Evolutionary conservation across 2,797 vertebrate genomes (phyloP), one percentile per base, ranked within the genome.

Genomic region (Nannoperca obscura): DNA sequence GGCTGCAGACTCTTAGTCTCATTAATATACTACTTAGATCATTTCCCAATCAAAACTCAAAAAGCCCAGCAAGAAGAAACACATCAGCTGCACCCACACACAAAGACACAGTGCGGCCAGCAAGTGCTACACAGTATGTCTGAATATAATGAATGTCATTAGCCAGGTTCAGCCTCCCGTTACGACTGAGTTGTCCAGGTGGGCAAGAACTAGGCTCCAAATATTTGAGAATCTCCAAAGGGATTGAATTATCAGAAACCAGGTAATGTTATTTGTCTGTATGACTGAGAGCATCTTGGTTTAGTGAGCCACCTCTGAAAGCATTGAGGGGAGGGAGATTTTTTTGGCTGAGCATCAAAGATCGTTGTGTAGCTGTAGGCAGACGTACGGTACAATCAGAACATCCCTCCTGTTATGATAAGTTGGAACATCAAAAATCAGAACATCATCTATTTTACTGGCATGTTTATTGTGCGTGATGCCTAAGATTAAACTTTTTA

Each of bases 261-360:
- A 27, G 3, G 2, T 38, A 2, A 38, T 11, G 15, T 30, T 34
- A 76, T 27, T 1, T 71, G 9, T 60, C 36, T 52, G 7, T 14
- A 49, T n/a, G 46, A 34, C 2, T 38, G 6, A 63, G 19, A 52
- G 1, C 13, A 11, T 69, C 38, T 58, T 38, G 22, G 17, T 53
- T 46, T 46, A 32, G 19, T 9, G 10, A 66, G 20, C 30, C 13
- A 53, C n/a, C 59, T 50, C 22, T 68, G 24, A 32, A 44, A 71
- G 32, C 47, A 32, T 11, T 22, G 67, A 64, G 47, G 57, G 36
- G 49, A 11, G 15, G 36, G 49, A 11, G 15, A 71, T 38, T 74
- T 76, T 49, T 60, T 64, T 58, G 69, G 54, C 71, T 75, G 14
- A 61, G 44, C 22, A 64, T 80, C 53, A 78, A 36, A 72, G 67